phyloP scores from a whole-genome alignment of 2,888 invertebrate species.

The Patella caerulea region DNA sequence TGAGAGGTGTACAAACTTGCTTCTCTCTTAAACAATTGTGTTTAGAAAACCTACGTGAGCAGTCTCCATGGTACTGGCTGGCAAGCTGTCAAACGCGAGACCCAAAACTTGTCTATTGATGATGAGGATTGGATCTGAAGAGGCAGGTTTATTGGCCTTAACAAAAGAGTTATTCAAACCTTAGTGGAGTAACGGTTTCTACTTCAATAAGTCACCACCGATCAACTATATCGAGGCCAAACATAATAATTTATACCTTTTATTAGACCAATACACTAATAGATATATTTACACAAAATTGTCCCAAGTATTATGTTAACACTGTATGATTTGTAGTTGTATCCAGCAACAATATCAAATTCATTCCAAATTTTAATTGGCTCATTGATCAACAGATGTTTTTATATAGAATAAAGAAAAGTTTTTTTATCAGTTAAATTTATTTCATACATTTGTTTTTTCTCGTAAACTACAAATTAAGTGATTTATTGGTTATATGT shows the following conservation, averaged over 20 bases:
- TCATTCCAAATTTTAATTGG: no score
- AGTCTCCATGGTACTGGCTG: constrained; percentile 10
- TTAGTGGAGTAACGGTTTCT: background rate
- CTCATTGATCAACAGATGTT: no score
- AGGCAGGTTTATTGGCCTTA: background rate
- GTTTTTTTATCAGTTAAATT: no score
- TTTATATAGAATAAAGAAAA: no score
- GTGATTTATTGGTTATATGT: no score
- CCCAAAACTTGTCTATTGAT: constrained; percentile 5
- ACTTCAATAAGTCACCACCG: constrained; percentile 9
- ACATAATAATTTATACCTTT: background rate
- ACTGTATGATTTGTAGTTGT: no score
- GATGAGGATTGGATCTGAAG: constrained; percentile 3
- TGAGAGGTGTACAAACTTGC: constrained; percentile 11
- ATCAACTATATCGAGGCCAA: background rate
- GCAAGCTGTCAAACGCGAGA: constrained; percentile 9
- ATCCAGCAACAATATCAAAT: no score
- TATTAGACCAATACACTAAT: no score
- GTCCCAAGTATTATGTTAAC: no score
- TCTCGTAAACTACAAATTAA: no score
- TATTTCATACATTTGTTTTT: no score
- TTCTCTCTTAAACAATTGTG: background rate
- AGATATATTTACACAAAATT: no score
- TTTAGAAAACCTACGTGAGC: constrained; percentile 2
- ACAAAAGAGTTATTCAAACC: background rate